Evolutionary conservation across 2,797 vertebrate genomes (phyloP).

Genomic region (Lithobates pipiens): DNA sequence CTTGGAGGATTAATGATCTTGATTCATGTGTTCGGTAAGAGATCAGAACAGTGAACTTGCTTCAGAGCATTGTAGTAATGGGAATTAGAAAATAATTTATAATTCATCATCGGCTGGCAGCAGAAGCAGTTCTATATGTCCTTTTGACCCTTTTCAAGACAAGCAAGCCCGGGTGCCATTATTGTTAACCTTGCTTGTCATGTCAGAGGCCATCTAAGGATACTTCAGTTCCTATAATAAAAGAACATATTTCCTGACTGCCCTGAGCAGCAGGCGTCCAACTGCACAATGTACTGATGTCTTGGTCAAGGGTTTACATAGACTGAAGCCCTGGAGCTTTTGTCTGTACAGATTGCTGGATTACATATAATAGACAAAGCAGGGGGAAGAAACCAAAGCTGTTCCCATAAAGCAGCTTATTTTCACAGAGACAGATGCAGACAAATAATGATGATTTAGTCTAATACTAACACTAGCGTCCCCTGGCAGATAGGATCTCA

Average conservation of each 20-base stretch:
- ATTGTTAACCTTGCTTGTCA: slow-evolving; percentile 17
- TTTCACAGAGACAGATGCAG: slow-evolving; percentile 56
- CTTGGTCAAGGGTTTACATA: slow-evolving; percentile 25
- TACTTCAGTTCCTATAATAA: background rate
- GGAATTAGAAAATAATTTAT: slow-evolving; percentile 48
- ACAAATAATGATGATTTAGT: slow-evolving; percentile 55
- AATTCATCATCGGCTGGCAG: slow-evolving; percentile 29
- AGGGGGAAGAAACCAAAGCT: slow-evolving; percentile 26
- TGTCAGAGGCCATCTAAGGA: background rate
- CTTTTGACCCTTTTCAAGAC: slow-evolving; percentile 32
- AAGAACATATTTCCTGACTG: slow-evolving; percentile 27
- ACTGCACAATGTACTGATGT: slow-evolving; percentile 25
- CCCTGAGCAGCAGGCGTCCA: slow-evolving; percentile 21
- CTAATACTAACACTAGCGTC: slow-evolving; percentile 41
- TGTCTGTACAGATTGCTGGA: slow-evolving; percentile 37
- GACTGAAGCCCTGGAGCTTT: slow-evolving; percentile 35
- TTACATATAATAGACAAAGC: slow-evolving; percentile 60
- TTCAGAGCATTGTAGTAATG: slow-evolving; percentile 38
- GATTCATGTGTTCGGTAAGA: slow-evolving; percentile 47
- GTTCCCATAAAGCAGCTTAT: slow-evolving; percentile 59
- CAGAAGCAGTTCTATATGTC: background rate
- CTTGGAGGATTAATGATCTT: slow-evolving; percentile 50
- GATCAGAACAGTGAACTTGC: slow-evolving; percentile 41
- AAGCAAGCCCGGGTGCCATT: background rate
- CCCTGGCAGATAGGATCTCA: slow-evolving; percentile 18